Evolutionary conservation across 2,888 invertebrate genomes (phyloP).

Genomic region (Alviniconcha strummeri): DNA sequence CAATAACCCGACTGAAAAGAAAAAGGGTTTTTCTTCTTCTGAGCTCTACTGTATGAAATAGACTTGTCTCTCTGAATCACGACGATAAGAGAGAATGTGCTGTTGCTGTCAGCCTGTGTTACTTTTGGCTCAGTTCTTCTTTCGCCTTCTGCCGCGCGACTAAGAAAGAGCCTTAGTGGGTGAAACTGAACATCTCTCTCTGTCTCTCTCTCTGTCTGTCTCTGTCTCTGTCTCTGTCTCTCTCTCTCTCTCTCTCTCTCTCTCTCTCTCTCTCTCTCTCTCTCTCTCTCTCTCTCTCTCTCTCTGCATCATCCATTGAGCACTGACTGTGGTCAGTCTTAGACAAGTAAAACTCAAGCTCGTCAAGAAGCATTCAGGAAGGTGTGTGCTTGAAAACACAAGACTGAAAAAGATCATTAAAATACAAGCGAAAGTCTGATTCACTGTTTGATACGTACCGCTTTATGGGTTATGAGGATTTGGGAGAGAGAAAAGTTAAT

Average conservation of each 20-base stretch:
- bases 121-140: too few relatives aligned
- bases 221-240: slow-evolving; percentile 3
- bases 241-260: slow-evolving; percentile 9
- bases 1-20: too few relatives aligned
- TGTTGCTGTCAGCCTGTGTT: too few relatives aligned
- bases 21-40: too few relatives aligned
- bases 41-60: too few relatives aligned
- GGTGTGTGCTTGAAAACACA: not conserved
- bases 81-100: too few relatives aligned
- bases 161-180: too few relatives aligned
- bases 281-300: slow-evolving; percentile 17
- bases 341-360: not conserved
- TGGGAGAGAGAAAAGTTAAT: not conserved
- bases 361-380: not conserved
- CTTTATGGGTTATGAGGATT: not conserved
- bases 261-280: slow-evolving; percentile 13
- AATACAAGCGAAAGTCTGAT: not conserved
- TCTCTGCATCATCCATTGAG: not conserved
- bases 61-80: too few relatives aligned
- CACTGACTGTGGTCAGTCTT: not conserved
- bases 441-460: not conserved
- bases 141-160: too few relatives aligned
- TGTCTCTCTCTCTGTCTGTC: not conserved
- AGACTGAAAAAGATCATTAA: not conserved
- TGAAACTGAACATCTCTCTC: not conserved